Evolutionary conservation across 2,113 vertebrate species (phyloP).

Genomic region (Erpornis zantholeuca): DNA sequence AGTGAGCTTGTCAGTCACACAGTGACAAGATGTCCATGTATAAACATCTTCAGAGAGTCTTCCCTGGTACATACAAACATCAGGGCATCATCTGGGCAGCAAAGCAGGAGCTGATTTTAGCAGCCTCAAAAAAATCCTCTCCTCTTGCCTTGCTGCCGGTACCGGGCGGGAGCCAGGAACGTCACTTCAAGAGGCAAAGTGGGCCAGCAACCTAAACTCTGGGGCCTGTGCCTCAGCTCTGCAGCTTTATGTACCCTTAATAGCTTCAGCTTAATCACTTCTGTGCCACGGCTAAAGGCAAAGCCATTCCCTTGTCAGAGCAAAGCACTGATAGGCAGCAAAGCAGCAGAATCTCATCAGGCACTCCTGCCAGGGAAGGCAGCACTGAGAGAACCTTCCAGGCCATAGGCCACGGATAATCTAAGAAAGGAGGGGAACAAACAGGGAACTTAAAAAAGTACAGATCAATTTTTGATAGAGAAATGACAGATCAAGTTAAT

Average conservation of each 20-base stretch:
- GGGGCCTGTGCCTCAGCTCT: not conserved
- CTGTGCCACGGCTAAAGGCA: not conserved
- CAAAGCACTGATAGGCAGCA: not conserved
- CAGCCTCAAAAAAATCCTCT: not conserved
- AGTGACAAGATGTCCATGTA: not conserved
- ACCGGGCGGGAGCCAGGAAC: fast-evolving
- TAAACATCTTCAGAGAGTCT: not conserved
- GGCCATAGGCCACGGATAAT: not conserved
- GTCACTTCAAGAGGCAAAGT: not conserved
- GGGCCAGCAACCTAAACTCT: not conserved
- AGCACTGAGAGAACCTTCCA: not conserved
- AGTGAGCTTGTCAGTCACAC: not conserved
- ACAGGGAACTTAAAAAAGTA: not conserved
- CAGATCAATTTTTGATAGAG: not conserved
- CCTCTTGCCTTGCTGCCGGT: not conserved
- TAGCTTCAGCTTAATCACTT: not conserved
- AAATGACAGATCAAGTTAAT: not conserved
- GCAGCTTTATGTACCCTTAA: not conserved
- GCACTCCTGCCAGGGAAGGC: not conserved
- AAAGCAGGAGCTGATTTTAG: not conserved
- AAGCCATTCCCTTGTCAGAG: not conserved
- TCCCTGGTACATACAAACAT: not conserved
- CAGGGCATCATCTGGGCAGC: not conserved
- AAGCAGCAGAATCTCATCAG: not conserved
- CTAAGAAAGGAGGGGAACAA: not conserved